Evolutionary conservation across 2,888 invertebrate genomes (phyloP).

Genomic region (Pteria penguin): DNA sequence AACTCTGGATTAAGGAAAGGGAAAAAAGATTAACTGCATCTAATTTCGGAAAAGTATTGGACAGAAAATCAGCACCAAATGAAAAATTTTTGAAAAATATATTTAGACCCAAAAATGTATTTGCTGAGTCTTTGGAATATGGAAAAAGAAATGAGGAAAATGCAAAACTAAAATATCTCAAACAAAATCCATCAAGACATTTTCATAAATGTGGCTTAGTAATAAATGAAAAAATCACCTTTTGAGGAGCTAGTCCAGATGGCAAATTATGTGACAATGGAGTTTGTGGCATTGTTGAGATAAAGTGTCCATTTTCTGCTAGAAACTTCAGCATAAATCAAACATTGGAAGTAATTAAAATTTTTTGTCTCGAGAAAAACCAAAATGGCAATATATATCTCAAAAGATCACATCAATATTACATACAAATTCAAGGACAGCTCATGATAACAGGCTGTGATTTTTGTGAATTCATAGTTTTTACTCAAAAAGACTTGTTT

Average conservation of each 20-base stretch:
- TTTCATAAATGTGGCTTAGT: slow-evolving; percentile 43
- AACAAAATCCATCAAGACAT: too few species aligned
- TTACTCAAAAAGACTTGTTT: slow-evolving; percentile 33
- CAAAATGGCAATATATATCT: slow-evolving; percentile 4
- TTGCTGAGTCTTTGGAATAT: too few species aligned
- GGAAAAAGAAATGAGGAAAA: too few species aligned
- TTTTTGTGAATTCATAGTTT: slow-evolving; percentile 46
- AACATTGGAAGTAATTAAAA: too few species aligned
- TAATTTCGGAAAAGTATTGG: slow-evolving; percentile 22
- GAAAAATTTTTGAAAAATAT: not conserved
- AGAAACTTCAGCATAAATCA: slow-evolving; percentile 26
- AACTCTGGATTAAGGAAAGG: slow-evolving; percentile 12
- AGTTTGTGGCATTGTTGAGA: slow-evolving; percentile 35
- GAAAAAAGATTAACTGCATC: slow-evolving; percentile 22
- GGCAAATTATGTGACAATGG: slow-evolving; percentile 43
- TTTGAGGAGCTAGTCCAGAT: slow-evolving; percentile 45
- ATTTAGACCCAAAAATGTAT: slow-evolving; percentile 32
- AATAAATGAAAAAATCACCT: slow-evolving; percentile 36
- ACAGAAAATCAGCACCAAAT: slow-evolving; percentile 10
- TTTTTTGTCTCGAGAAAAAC: too few species aligned
- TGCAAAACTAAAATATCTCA: slow-evolving; percentile 37
- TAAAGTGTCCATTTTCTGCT: slow-evolving; percentile 46
- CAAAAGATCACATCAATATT: slow-evolving; percentile 31
- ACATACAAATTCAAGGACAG: slow-evolving; percentile 43
- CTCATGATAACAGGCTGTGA: slow-evolving; percentile 37